Evolutionary conservation across 2,888 invertebrate species (phyloP).

Genomic region (Aporophyla nigra): DNA sequence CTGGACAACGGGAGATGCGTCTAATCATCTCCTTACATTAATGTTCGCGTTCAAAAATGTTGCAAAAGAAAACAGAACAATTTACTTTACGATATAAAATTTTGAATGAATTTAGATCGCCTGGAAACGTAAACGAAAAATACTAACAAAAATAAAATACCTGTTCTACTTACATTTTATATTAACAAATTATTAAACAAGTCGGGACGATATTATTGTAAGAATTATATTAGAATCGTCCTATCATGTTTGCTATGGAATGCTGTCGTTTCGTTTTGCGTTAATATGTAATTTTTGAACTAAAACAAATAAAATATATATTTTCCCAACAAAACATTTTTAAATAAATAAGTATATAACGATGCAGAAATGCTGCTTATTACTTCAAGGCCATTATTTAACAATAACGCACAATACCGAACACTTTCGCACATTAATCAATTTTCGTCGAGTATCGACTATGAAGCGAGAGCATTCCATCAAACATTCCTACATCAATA

Average conservation of each 20-base stretch:
- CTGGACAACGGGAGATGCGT: slow-evolving; percentile 63
- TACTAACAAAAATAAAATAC: slow-evolving; percentile 87
- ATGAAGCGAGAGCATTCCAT: slow-evolving; percentile 83
- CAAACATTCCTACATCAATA: slow-evolving; percentile 83
- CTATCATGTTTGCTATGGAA: slow-evolving; percentile 82
- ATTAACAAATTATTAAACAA: slow-evolving; percentile 89
- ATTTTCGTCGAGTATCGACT: slow-evolving; percentile 49
- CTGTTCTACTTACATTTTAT: slow-evolving; percentile 84
- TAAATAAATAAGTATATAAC: slow-evolving; percentile 51
- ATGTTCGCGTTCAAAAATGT: slow-evolving; percentile 71
- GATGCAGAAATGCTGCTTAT: slow-evolving; percentile 56
- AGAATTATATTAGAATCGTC: slow-evolving; percentile 91
- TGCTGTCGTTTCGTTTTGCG: slow-evolving; percentile 75
- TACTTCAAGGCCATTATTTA: slow-evolving; percentile 51
- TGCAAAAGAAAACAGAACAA: slow-evolving; percentile 79
- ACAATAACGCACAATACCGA: slow-evolving; percentile 54
- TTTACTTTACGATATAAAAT: slow-evolving; percentile 75
- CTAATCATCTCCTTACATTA: slow-evolving; percentile 66
- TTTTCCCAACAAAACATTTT: slow-evolving; percentile 60
- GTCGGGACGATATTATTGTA: slow-evolving; percentile 90
- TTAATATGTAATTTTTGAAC: slow-evolving; percentile 60
- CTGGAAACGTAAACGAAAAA: slow-evolving; percentile 85
- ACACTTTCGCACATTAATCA: slow-evolving; percentile 42
- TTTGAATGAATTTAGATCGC: slow-evolving; percentile 79
- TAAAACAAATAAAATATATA: slow-evolving; percentile 64